A percentile compares a stretch with the other conserved stretches of the same genome.
phyloP scores from a whole-genome alignment of 2,113 vertebrate genomes.

The Gopherus evgoodei region DNA sequence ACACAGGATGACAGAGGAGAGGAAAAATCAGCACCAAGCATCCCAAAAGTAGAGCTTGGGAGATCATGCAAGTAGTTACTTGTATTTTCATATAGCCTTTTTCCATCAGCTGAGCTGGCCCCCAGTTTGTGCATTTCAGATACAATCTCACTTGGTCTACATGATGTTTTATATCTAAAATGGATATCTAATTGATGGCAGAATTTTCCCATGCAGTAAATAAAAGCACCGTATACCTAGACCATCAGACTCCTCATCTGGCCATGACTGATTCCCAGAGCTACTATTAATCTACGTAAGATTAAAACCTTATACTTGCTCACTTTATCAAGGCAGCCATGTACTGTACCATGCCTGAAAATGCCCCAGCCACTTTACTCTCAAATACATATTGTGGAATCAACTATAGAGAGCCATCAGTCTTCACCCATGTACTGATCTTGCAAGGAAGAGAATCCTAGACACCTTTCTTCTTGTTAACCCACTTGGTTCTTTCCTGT shows the following conservation, averaged over 20 bases:
- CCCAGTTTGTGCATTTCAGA: not conserved
- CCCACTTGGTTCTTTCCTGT: not conserved
- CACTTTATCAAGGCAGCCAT: not conserved
- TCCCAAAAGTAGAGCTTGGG: too few species aligned
- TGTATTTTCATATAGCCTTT: not conserved
- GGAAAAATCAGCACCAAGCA: too few species aligned
- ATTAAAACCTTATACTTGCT: not conserved
- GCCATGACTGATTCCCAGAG: not conserved
- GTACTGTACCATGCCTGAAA: not conserved
- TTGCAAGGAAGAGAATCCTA: not conserved
- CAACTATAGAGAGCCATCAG: fast-evolving
- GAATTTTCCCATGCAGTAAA: not conserved
- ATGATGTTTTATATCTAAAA: not conserved
- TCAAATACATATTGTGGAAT: not conserved
- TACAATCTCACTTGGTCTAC: not conserved
- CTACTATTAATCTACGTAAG: not conserved
- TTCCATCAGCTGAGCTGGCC: not conserved
- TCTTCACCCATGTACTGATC: not conserved
- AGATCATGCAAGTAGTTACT: too few species aligned
- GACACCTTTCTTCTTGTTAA: not conserved
- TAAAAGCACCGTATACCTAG: not conserved
- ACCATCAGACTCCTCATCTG: not conserved
- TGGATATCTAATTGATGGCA: not conserved
- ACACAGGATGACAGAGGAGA: too few species aligned
- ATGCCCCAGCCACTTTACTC: not conserved